These are phyloP conservation scores for Cladorhizidae sp. DNA, from an alignment of 37 sponge, comb jelly and placozoan genomes.

Conservation along the genomic window DNA sequence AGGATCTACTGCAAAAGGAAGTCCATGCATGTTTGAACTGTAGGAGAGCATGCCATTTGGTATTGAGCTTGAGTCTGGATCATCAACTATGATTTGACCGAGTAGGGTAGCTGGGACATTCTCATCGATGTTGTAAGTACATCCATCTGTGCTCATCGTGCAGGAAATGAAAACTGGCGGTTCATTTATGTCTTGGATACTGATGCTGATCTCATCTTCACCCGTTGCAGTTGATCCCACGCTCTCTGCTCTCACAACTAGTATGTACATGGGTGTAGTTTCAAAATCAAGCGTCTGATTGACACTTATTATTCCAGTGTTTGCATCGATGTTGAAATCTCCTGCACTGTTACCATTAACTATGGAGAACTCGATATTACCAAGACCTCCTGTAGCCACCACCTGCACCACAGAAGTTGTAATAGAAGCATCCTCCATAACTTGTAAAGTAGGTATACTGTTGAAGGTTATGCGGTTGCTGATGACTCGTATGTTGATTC, in stretches of 20 bases:
- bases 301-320: slow-evolving; percentile 46
- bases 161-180: slow-evolving; percentile 52
- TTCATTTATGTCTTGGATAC: slow-evolving; percentile 16
- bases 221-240: neutral
- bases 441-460: neutral
- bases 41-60: slow-evolving; percentile 63
- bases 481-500: slow-evolving; percentile 26
- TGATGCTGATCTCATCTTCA: neutral
- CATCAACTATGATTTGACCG: slow-evolving; percentile 45
- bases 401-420: slow-evolving; percentile 30
- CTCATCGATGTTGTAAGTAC: slow-evolving; percentile 40
- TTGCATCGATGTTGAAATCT: slow-evolving; percentile 40
- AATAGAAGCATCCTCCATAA: slow-evolving; percentile 50
- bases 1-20: slow-evolving; percentile 25
- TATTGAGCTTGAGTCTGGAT: slow-evolving; percentile 44
- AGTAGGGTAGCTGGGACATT: slow-evolving; percentile 5
- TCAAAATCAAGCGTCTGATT: slow-evolving; percentile 27
- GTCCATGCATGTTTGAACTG: neutral
- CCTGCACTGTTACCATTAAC: slow-evolving; percentile 22
- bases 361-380: slow-evolving; percentile 50
- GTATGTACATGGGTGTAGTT: slow-evolving; percentile 16
- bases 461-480: slow-evolving; percentile 3
- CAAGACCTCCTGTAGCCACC: slow-evolving; percentile 52
- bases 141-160: slow-evolving; percentile 22
- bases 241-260: slow-evolving; percentile 20